Conservation (phyloP, 2,797 vertebrate species). For the Kryptopterus vitreolus region DNA sequence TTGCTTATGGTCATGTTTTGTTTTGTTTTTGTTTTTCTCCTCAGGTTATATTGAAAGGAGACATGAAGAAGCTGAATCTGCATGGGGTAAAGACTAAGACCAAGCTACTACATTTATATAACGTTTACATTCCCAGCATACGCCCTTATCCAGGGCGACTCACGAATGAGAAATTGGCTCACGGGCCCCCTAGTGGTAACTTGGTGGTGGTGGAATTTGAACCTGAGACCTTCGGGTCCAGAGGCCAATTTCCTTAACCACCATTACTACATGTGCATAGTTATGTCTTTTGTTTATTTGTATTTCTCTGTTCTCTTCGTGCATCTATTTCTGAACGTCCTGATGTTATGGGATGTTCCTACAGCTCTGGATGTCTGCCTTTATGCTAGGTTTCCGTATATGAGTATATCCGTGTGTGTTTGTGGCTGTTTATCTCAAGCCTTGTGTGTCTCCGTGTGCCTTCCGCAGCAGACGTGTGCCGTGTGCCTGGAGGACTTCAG, state of each 20-base stretch:
- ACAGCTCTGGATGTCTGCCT: not conserved
- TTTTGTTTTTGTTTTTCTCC: not conserved
- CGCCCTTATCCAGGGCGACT: no score
- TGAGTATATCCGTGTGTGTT: not conserved
- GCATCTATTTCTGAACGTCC: conserved; percentile 3
- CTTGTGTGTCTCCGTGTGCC: conserved; percentile 5
- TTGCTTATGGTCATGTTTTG: not conserved
- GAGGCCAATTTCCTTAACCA: no score
- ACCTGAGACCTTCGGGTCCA: no score
- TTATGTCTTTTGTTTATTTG: not conserved
- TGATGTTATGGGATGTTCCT: not conserved
- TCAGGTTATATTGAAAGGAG: conserved; percentile 56
- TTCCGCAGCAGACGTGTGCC: conserved; percentile 86
- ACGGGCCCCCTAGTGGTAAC: no score
- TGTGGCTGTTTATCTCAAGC: not conserved
- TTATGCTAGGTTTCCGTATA: not conserved
- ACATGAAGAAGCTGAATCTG: conserved; percentile 54
- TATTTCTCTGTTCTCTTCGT: not conserved
- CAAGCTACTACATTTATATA: not conserved
- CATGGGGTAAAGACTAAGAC: conserved; percentile 55
- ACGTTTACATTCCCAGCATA: no score
- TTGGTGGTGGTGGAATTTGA: no score
- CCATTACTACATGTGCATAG: no score
- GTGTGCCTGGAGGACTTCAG: conserved; percentile 92
- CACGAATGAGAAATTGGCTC: no score